Evolutionary conservation across 2,888 invertebrate species (phyloP), one percentile per base, ranked within the genome.

Genomic region (Neoaliturus tenellus): DNA sequence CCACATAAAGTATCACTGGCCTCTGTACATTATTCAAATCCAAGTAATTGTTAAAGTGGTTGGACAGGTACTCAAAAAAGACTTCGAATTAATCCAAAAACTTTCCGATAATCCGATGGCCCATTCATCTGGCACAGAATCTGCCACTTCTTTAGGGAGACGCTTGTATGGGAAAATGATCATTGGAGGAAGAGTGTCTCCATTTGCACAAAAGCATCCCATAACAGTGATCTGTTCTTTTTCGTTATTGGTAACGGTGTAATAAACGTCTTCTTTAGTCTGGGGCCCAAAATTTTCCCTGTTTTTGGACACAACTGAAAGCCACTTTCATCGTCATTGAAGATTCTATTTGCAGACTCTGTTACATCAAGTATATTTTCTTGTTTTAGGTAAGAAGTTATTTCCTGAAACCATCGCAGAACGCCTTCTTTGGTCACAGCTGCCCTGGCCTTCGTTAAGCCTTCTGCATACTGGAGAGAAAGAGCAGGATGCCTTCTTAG

Each of bases 241-340:
- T 69, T 33, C 69, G n/a, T 33, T 69, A 20, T 33, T 33, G 8
- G 33, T 5, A 8, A 31, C 31, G 17, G 20, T n/a, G 69, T 89
- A 88, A 20, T 88, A 85, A 41, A 87, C 23, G 88, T 87, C 17
- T 86, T 87, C 86, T 33, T 69, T 69, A 6, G 5, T 28, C n/a
- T 10, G 4, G 20, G n/a, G n/a, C 31, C 31, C n/a, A 69, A n/a
- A 1, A 69, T 20, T 33, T 69, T 69, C 4, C 69, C 69, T 2
- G 69, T 69, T 28, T 90, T 69, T 31, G 69, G 69, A n/a, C 69
- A 69, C 31, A 69, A n/a, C n/a, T 33, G 31, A 2, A 69, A 69
- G 33, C 69, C 69, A 31, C 28, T 33, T 33, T 69, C 17, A 31
- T 69, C 69, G 2, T 31, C 33, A 69, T 69, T 69, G 23, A 69